Conservation (phyloP, 1,140 invertebrate genomes). For the Brachionus angularis region DNA sequence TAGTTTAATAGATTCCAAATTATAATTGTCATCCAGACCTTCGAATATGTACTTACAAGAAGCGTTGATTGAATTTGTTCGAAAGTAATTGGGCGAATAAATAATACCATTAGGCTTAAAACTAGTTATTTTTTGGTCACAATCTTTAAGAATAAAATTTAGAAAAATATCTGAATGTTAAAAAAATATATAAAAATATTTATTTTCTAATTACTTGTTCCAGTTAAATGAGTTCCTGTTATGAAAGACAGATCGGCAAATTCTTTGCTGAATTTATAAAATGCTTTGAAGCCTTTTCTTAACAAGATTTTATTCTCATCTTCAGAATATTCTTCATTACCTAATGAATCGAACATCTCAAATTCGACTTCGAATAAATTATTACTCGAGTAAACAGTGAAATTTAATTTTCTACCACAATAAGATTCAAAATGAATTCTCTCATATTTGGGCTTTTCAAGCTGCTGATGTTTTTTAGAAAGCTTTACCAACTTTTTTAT, state of each 20-base stretch:
- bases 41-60: slow-evolving; percentile 34
- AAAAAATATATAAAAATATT: not conserved
- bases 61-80: slow-evolving; percentile 1
- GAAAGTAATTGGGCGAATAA: slow-evolving; percentile 42
- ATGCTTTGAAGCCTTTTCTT: slow-evolving; percentile 40
- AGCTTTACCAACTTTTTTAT: not conserved
- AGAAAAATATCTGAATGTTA: not conserved
- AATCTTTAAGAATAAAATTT: slow-evolving; percentile 30
- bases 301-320: slow-evolving; percentile 22
- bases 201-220: slow-evolving; percentile 13
- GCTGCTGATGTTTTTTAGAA: not conserved
- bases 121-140: slow-evolving; percentile 34
- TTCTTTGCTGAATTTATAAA: slow-evolving; percentile 41
- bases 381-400: slow-evolving; percentile 19
- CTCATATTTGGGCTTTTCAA: not conserved
- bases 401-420: slow-evolving; percentile 37
- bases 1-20: slow-evolving; percentile 20
- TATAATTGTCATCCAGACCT: slow-evolving; percentile 12
- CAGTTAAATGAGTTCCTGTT: slow-evolving; percentile 23
- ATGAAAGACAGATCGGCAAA: slow-evolving; percentile 36
- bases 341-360: slow-evolving; percentile 40
- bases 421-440: slow-evolving; percentile 20
- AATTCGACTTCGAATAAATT: slow-evolving; percentile 28
- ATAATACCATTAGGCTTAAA: slow-evolving; percentile 5
- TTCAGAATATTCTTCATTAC: slow-evolving; percentile 25